Evolutionary conservation across 2,888 invertebrate genomes (phyloP).

Genomic region (Linnaemya tessellans): DNA sequence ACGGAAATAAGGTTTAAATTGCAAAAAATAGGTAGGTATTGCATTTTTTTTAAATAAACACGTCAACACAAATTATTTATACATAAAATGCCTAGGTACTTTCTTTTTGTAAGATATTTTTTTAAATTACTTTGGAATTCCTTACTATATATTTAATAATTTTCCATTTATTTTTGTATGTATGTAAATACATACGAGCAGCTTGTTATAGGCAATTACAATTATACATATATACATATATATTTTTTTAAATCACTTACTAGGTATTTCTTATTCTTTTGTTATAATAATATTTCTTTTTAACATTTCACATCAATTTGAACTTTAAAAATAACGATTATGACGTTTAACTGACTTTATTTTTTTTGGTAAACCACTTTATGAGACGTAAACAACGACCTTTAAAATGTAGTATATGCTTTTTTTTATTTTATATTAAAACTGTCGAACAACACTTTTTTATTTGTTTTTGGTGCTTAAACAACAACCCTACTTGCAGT

Average conservation of each 20-base stretch:
- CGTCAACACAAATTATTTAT: slow-evolving; percentile 60
- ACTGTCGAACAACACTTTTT: slow-evolving; percentile 73
- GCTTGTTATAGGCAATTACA: no score
- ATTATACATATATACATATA: no score
- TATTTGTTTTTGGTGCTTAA: slow-evolving; percentile 71
- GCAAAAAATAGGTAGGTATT: slow-evolving; percentile 18
- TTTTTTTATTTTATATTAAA: slow-evolving; percentile 50
- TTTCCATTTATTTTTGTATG: neutral
- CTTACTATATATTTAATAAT: neutral
- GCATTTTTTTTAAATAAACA: slow-evolving; percentile 58
- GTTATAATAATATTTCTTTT: slow-evolving; percentile 1
- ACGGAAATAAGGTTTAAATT: slow-evolving; percentile 52
- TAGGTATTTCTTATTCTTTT: neutral
- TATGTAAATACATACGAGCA: no score
- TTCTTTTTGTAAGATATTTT: slow-evolving; percentile 37
- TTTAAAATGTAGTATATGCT: slow-evolving; percentile 54
- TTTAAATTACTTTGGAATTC: neutral
- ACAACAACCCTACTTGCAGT: slow-evolving; percentile 79
- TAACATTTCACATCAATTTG: slow-evolving; percentile 27
- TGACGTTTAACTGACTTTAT: slow-evolving; percentile 55
- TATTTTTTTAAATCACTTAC: slow-evolving; percentile 13
- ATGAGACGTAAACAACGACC: slow-evolving; percentile 71
- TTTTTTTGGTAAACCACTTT: slow-evolving; percentile 41
- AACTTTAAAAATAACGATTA: slow-evolving; percentile 51
- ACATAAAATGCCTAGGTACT: slow-evolving; percentile 24